These are phyloP conservation scores for Atherinosoma microstoma DNA, from an alignment of 2,797 vertebrate genomes.

Conservation along the genomic window DNA sequence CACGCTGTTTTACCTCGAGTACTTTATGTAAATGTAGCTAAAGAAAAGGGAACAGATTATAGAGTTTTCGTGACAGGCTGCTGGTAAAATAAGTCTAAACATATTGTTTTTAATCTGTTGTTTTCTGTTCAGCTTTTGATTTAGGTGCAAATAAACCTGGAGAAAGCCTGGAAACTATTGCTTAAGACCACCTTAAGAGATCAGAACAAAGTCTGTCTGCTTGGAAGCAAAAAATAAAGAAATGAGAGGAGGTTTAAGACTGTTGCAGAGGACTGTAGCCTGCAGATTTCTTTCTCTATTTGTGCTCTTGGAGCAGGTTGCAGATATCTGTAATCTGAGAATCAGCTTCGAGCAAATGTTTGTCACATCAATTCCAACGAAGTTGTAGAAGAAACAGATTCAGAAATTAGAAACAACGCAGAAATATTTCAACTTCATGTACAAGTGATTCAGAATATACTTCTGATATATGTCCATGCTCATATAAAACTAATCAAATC, in stretches of 20 bases:
- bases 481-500: constrained; percentile 19
- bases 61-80: not conserved
- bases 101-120: not conserved
- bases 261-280: not conserved
- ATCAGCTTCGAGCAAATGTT: constrained; percentile 3
- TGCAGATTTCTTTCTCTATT: not conserved
- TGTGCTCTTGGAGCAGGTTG: constrained; percentile 1
- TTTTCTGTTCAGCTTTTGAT: not conserved
- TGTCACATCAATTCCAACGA: constrained; percentile 6
- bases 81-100: not conserved
- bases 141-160: not conserved
- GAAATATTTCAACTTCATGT: not conserved
- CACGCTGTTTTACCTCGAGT: not conserved
- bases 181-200: not conserved
- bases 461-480: not conserved
- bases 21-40: not conserved
- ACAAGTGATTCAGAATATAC: not conserved
- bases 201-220: not conserved
- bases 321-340: constrained; percentile 11
- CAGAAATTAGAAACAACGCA: not conserved
- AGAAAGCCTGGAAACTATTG: not conserved
- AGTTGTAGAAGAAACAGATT: constrained; percentile 8
- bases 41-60: not conserved
- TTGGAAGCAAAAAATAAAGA: not conserved
- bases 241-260: not conserved